These are phyloP conservation scores for Cygnus buccinator DNA, from an alignment of 2,113 vertebrate genomes.

Conservation along the genomic window DNA sequence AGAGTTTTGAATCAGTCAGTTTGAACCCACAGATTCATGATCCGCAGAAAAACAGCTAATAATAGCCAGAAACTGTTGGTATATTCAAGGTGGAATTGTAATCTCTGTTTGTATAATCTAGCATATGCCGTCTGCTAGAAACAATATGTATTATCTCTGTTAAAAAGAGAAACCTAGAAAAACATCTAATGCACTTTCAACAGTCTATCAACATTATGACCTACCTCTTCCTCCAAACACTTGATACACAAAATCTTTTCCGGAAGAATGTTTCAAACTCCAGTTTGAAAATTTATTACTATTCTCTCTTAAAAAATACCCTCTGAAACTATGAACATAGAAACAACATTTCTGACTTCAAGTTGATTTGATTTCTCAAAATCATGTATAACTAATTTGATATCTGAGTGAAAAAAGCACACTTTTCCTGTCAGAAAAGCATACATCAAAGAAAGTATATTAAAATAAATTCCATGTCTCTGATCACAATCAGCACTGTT, in stretches of 20 bases:
- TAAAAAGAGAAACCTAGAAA: background rate
- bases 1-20: background rate
- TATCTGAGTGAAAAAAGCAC: background rate
- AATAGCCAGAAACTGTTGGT: background rate
- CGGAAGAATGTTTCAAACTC: background rate
- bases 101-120: background rate
- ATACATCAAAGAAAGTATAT: background rate
- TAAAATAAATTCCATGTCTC: conserved; percentile 23
- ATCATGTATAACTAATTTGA: background rate
- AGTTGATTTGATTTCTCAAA: conserved; percentile 14
- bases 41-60: background rate
- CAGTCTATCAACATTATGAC: background rate
- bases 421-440: conserved; percentile 12
- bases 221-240: background rate
- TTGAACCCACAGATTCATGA: background rate
- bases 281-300: background rate
- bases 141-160: background rate
- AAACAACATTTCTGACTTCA: background rate
- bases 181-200: background rate
- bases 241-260: background rate
- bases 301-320: background rate
- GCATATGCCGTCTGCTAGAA: background rate
- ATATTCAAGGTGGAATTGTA: background rate
- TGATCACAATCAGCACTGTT: background rate
- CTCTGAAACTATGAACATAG: conserved; percentile 30